phyloP scores from a whole-genome alignment of 2,113 vertebrate genomes.

The Jacana jacana region DNA sequence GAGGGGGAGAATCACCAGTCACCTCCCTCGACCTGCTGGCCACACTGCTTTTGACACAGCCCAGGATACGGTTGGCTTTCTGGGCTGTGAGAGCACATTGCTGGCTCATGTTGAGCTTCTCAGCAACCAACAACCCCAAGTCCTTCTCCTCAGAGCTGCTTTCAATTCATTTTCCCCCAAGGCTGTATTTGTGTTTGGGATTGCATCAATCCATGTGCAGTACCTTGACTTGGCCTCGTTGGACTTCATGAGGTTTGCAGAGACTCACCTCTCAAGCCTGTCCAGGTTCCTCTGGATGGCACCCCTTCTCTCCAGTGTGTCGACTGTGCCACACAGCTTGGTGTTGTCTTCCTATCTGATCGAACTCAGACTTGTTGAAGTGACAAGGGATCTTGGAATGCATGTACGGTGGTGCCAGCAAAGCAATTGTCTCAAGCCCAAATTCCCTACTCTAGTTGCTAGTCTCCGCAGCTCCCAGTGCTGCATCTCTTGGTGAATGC shows the following conservation, averaged over 20 bases:
- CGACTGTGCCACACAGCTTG: background rate
- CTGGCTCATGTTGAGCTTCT: too few species aligned
- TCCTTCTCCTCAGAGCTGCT: too few species aligned
- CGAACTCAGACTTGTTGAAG: background rate
- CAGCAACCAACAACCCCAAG: too few species aligned
- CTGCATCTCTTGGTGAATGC: background rate
- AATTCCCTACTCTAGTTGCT: background rate
- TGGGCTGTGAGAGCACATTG: background rate
- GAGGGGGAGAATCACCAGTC: too few species aligned
- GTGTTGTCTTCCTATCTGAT: background rate
- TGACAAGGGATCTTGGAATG: background rate
- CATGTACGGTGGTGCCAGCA: background rate
- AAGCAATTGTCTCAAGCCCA: background rate
- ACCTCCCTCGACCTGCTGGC: background rate
- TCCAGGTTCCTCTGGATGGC: too few species aligned
- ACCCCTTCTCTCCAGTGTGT: background rate
- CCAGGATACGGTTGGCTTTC: background rate
- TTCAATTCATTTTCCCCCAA: too few species aligned
- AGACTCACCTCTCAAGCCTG: too few species aligned
- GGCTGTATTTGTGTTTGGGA: too few species aligned
- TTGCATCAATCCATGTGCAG: too few species aligned
- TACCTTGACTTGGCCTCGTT: too few species aligned
- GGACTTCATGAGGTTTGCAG: too few species aligned
- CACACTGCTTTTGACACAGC: background rate
- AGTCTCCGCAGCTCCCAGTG: background rate